phyloP scores from a whole-genome alignment of 1,140 invertebrate species.

The Conopomorpha cramerella region DNA sequence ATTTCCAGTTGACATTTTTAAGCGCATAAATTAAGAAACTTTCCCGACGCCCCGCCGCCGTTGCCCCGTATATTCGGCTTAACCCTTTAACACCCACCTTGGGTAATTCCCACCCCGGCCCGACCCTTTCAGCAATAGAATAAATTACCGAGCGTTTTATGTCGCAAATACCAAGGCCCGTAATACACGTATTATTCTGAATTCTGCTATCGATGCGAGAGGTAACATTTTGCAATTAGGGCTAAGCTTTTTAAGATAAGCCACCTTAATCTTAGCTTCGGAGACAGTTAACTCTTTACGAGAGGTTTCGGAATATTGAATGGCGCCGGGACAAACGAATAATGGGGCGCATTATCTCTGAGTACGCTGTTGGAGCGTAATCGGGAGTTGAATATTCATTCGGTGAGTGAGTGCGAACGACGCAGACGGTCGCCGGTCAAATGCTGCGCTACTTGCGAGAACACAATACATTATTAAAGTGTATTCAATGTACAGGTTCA shows the following conservation, averaged over 20 bases:
- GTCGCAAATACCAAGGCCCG: slow-evolving; percentile 53
- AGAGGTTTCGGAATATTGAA: slow-evolving; percentile 31
- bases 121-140: slow-evolving; percentile 60
- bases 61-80: slow-evolving; percentile 53
- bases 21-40: slow-evolving; percentile 60
- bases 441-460: no score
- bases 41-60: slow-evolving; percentile 44
- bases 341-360: no score
- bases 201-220: slow-evolving; percentile 55
- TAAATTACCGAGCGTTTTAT: slow-evolving; percentile 59
- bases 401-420: no score
- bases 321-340: slow-evolving; percentile 10
- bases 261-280: slow-evolving; percentile 19
- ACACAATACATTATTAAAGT: no score
- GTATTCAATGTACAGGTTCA: no score
- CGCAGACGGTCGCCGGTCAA: no score
- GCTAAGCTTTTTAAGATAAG: slow-evolving; percentile 15
- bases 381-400: background rate
- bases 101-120: slow-evolving; percentile 56
- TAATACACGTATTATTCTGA: slow-evolving; percentile 57
- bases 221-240: slow-evolving; percentile 51
- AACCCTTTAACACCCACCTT: slow-evolving; percentile 60
- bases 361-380: background rate
- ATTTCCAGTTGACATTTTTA: slow-evolving; percentile 59
- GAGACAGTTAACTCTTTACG: slow-evolving; percentile 18